Percentiles rank a stretch among this genome's conserved stretches.
These are phyloP conservation scores for Sturmia bella DNA, from an alignment of 2,888 invertebrate species.

Conservation along the genomic window DNA sequence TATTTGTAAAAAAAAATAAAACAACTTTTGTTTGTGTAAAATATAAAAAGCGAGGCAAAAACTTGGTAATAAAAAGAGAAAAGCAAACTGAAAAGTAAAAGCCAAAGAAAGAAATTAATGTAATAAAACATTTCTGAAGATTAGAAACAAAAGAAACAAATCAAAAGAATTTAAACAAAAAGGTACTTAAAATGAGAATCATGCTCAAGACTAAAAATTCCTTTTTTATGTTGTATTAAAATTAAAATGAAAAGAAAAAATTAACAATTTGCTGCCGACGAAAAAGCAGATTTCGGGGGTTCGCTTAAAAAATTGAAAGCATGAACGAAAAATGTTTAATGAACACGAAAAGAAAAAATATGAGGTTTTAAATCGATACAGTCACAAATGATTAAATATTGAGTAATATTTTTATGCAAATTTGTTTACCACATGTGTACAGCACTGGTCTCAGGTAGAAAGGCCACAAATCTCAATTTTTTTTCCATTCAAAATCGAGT, in stretches of 20 bases:
- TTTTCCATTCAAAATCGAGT: too few species aligned
- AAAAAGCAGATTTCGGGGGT: not conserved
- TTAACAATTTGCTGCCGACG: constrained; percentile 13
- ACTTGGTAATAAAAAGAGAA: not conserved
- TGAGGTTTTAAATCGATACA: too few species aligned
- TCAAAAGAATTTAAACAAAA: constrained; percentile 22
- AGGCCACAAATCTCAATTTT: too few species aligned
- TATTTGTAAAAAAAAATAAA: constrained; percentile 19
- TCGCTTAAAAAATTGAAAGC: not conserved
- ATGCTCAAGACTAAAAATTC: constrained; percentile 24
- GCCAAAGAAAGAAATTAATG: constrained; percentile 8
- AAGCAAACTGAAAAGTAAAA: constrained; percentile 3
- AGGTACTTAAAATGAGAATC: constrained; percentile 42
- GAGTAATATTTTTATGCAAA: too few species aligned
- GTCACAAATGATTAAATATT: too few species aligned
- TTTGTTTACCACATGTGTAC: too few species aligned
- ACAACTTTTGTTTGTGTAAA: not conserved
- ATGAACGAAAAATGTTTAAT: not conserved
- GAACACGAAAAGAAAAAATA: not conserved
- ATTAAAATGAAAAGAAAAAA: constrained; percentile 1
- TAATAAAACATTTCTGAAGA: constrained; percentile 33
- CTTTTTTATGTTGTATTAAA: constrained; percentile 4
- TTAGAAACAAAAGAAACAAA: constrained; percentile 21
- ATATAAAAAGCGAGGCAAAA: not conserved
- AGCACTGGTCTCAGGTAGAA: too few species aligned